Conservation (phyloP, 2,113 vertebrate species). For the Gadus chalcogrammus region DNA sequence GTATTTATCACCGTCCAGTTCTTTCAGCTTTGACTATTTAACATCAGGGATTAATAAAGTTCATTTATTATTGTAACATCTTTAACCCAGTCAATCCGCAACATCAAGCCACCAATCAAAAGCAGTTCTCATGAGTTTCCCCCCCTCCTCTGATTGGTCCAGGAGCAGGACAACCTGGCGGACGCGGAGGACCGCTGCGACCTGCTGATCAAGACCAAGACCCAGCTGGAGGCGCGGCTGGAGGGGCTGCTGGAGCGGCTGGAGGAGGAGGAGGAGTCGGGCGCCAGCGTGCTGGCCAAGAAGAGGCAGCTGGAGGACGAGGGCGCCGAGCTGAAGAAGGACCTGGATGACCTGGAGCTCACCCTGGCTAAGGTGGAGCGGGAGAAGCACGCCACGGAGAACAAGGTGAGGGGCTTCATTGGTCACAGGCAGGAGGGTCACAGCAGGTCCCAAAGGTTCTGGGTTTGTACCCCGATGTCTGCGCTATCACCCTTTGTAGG, state of each 20-base stretch:
- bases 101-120: not conserved
- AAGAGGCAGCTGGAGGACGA: constrained; percentile 91
- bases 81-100: not conserved
- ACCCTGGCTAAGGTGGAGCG: constrained; percentile 93
- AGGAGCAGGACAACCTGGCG: constrained; percentile 94
- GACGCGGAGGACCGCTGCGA: constrained; percentile 92
- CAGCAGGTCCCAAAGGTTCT: not conserved
- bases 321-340: constrained; percentile 89
- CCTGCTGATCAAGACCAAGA: constrained; percentile 91
- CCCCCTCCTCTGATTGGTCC: not conserved
- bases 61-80: not conserved
- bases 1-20: no score
- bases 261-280: constrained; percentile 92
- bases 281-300: constrained; percentile 78
- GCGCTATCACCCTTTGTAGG: not conserved
- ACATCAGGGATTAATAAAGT: not conserved
- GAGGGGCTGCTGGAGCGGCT: constrained; percentile 86
- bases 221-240: constrained; percentile 87
- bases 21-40: not conserved
- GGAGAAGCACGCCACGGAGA: constrained; percentile 93
- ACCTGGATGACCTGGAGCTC: constrained; percentile 90
- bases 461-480: not conserved
- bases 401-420: constrained; percentile 76
- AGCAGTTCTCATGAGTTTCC: not conserved
- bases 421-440: not conserved